Percentiles rank a stretch among this genome's conserved stretches.
Evolutionary conservation across 2,113 vertebrate genomes (phyloP).

Genomic region (Colius striatus): DNA sequence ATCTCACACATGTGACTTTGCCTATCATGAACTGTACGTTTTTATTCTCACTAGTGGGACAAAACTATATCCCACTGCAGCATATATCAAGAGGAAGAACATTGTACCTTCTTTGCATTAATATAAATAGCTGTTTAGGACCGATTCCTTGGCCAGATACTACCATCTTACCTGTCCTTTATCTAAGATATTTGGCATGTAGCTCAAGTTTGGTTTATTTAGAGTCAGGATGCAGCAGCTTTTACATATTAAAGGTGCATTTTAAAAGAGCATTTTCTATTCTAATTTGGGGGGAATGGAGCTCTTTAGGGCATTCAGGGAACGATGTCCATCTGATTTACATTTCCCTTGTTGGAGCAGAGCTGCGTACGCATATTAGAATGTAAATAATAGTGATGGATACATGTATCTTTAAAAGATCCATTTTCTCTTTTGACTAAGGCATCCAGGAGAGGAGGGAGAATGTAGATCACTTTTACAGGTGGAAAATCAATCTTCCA

Average conservation of each 20-base stretch:
- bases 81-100: constrained; percentile 86
- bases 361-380: constrained; percentile 72
- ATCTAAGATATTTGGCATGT: constrained; percentile 80
- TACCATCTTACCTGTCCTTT: constrained; percentile 80
- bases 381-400: constrained; percentile 84
- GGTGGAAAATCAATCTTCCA: constrained; percentile 62
- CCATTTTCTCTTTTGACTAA: constrained; percentile 75
- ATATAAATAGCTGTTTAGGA: constrained; percentile 90
- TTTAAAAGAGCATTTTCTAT: constrained; percentile 83
- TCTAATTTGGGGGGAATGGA: constrained; percentile 80
- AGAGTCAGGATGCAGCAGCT: constrained; percentile 74
- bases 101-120: constrained; percentile 86
- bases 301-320: constrained; percentile 79
- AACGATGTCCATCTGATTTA: constrained; percentile 80
- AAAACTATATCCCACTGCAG: constrained; percentile 80
- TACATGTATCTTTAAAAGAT: constrained; percentile 82
- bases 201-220: constrained; percentile 83
- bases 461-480: constrained; percentile 66
- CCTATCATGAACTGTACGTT: constrained; percentile 80
- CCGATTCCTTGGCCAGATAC: constrained; percentile 79
- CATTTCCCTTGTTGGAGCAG: constrained; percentile 76
- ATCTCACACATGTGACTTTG: constrained; percentile 83
- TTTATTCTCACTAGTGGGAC: constrained; percentile 87
- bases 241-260: constrained; percentile 87
- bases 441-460: constrained; percentile 42